These are phyloP conservation scores for Hyaena hyaena DNA, from an alignment of 2,113 vertebrate species.

Conservation along the genomic window DNA sequence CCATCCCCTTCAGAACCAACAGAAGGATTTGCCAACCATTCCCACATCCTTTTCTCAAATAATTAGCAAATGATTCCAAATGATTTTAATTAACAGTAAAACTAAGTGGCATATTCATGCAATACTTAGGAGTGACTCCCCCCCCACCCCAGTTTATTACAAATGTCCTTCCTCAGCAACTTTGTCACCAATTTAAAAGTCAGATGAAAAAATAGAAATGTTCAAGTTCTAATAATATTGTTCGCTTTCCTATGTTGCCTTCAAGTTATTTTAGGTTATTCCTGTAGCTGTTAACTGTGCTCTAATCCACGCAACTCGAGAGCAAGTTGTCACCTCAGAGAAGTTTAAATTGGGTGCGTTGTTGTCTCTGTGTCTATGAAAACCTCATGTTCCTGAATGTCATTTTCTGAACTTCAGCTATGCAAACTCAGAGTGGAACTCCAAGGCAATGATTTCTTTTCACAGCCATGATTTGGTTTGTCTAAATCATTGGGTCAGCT, in stretches of 20 bases:
- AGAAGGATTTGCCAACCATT: neutral
- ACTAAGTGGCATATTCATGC: neutral
- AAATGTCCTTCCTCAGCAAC: neutral
- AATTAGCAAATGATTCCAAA: constrained; percentile 19
- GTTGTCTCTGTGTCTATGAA: constrained; percentile 45
- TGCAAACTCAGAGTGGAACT: constrained; percentile 15
- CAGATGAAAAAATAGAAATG: constrained; percentile 21
- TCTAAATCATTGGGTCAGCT: constrained; percentile 68
- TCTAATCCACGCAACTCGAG: constrained; percentile 5
- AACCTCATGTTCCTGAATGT: constrained; percentile 59
- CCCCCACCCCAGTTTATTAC: neutral
- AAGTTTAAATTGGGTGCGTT: neutral
- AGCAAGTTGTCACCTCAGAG: constrained; percentile 32
- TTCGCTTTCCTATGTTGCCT: neutral
- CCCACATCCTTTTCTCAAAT: neutral
- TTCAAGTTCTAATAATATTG: neutral
- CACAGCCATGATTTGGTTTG: constrained; percentile 56
- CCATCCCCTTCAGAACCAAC: neutral
- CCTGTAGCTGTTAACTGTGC: neutral
- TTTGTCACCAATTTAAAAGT: constrained; percentile 48
- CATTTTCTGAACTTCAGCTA: constrained; percentile 55
- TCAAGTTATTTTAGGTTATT: neutral
- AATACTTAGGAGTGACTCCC: neutral
- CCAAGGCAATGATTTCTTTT: constrained; percentile 37
- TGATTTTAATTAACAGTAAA: constrained; percentile 38